phyloP scores from a whole-genome alignment of 2,888 invertebrate genomes.

The Polymixis lichenea region DNA sequence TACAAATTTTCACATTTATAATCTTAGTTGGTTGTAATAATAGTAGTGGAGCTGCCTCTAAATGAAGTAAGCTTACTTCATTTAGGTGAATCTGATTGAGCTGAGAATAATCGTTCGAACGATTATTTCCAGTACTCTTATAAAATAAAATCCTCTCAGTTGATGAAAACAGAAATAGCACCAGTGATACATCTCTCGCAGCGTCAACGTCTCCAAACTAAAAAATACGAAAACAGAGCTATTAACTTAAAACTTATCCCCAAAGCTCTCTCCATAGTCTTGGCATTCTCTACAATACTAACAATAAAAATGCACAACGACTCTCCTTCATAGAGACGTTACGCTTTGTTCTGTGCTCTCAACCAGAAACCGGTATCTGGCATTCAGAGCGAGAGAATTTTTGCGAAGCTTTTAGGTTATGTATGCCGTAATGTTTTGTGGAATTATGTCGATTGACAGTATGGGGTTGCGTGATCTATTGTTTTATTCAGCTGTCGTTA shows the following conservation, averaged over 20 bases:
- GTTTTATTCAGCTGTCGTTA: slow-evolving; percentile 10
- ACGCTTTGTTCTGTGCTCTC: slow-evolving; percentile 54
- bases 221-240: slow-evolving; percentile 46
- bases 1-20: too few species aligned
- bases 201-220: slow-evolving; percentile 35
- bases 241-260: slow-evolving; percentile 54
- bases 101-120: too few species aligned
- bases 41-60: too few species aligned
- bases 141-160: background rate
- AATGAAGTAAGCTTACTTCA: too few species aligned
- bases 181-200: background rate
- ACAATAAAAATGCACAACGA: slow-evolving; percentile 67
- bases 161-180: background rate
- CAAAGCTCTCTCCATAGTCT: slow-evolving; percentile 55
- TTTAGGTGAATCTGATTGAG: too few species aligned
- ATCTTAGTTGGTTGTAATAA: too few species aligned
- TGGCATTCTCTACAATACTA: slow-evolving; percentile 54
- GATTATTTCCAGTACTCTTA: background rate
- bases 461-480: background rate
- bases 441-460: slow-evolving; percentile 22
- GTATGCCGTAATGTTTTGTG: slow-evolving; percentile 16
- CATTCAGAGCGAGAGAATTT: slow-evolving; percentile 45
- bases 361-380: slow-evolving; percentile 55
- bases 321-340: slow-evolving; percentile 63
- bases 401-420: slow-evolving; percentile 33